phyloP scores from a whole-genome alignment of 2,888 invertebrate genomes.

The Cordilura impudica region DNA sequence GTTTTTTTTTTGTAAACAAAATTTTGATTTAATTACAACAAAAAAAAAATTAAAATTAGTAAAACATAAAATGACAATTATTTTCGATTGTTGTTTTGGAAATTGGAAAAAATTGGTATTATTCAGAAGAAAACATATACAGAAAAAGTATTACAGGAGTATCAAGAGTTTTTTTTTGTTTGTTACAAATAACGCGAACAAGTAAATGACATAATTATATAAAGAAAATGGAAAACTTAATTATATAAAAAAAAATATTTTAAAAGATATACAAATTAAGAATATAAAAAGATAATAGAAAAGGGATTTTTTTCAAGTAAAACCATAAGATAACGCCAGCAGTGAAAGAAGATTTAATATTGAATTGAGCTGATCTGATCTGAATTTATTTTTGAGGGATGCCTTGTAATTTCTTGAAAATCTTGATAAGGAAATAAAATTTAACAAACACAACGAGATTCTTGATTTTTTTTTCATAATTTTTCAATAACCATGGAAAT shows the following conservation, averaged over 20 bases:
- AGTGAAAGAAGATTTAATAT: neutral
- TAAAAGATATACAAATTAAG: constrained; percentile 40
- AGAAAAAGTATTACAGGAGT: constrained; percentile 45
- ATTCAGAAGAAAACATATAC: constrained; percentile 25
- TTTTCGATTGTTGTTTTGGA: constrained; percentile 7
- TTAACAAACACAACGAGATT: neutral
- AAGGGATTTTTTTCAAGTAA: neutral
- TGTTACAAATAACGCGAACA: constrained; percentile 12
- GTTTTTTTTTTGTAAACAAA: constrained; percentile 64
- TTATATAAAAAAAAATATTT: constrained; percentile 32
- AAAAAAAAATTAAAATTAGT: constrained; percentile 60
- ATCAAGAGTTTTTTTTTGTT: constrained; percentile 9
- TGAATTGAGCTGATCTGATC: constrained; percentile 62
- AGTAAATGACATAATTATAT: constrained; percentile 17
- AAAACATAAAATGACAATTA: constrained; percentile 22
- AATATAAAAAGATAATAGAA: neutral
- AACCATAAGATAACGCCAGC: neutral
- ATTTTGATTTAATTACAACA: constrained; percentile 59
- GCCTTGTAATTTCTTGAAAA: neutral
- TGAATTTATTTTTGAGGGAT: constrained; percentile 28
- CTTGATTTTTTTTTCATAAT: neutral
- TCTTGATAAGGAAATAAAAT: neutral
- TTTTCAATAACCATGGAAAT: constrained; percentile 18
- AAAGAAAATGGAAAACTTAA: constrained; percentile 13
- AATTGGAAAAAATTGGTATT: constrained; percentile 35